phyloP scores from a whole-genome alignment of 2,113 vertebrate genomes.

The Boleophthalmus pectinirostris region DNA sequence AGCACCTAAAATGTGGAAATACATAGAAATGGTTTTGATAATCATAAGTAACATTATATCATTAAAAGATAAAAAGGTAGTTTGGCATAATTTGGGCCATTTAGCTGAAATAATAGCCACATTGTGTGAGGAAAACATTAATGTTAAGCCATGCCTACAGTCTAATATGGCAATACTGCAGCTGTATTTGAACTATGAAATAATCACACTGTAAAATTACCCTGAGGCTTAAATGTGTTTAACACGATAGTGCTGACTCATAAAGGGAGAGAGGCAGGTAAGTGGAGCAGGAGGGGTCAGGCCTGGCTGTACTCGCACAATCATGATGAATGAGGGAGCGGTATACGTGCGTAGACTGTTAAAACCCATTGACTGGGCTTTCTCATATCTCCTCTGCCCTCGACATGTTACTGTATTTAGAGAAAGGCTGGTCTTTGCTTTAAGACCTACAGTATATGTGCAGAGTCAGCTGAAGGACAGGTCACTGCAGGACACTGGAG shows the following conservation, averaged over 20 bases:
- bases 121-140: not conserved
- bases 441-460: not conserved
- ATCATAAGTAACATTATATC: not conserved
- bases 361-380: not conserved
- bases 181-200: not conserved
- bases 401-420: not conserved
- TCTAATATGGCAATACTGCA: not conserved
- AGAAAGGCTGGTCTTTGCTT: not conserved
- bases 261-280: constrained; percentile 18
- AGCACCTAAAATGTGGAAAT: not conserved
- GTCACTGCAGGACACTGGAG: not conserved
- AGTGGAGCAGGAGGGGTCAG: constrained; percentile 33
- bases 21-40: not conserved
- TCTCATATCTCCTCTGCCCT: not conserved
- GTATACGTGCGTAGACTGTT: not conserved
- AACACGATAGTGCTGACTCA: constrained; percentile 30
- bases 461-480: not conserved
- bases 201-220: constrained; percentile 20
- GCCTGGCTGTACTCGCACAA: constrained; percentile 40
- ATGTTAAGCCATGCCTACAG: not conserved
- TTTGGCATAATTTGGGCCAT: not conserved
- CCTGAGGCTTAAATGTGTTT: constrained; percentile 18
- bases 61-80: not conserved
- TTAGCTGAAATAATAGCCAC: not conserved
- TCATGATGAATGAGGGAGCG: constrained; percentile 32